Evolutionary conservation across 1,140 invertebrate species (phyloP).

Genomic region (Leptinotarsa texana): DNA sequence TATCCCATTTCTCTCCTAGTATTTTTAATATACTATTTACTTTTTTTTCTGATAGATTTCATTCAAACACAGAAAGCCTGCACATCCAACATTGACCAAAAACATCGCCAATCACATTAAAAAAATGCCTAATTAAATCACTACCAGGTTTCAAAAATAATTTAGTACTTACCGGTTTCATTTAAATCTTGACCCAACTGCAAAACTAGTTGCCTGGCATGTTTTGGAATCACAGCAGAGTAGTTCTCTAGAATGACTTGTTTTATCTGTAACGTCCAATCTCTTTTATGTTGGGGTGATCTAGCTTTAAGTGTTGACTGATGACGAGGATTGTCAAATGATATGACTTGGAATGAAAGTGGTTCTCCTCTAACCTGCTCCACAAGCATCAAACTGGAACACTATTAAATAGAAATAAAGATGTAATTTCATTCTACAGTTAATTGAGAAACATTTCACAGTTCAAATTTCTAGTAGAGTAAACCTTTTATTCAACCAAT

Average conservation of each 20-base stretch:
- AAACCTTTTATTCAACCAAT: too few species aligned
- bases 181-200: slow-evolving; percentile 79
- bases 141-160: background rate
- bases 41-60: too few species aligned
- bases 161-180: slow-evolving; percentile 40
- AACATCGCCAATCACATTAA: too few species aligned
- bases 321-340: slow-evolving; percentile 88
- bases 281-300: slow-evolving; percentile 88
- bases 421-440: too few species aligned
- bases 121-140: too few species aligned
- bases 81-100: too few species aligned
- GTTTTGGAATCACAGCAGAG: slow-evolving; percentile 89
- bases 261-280: slow-evolving; percentile 91
- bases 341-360: slow-evolving; percentile 93
- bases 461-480: too few species aligned
- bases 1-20: too few species aligned
- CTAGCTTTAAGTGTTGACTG: slow-evolving; percentile 89
- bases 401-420: slow-evolving; percentile 62
- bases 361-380: slow-evolving; percentile 93
- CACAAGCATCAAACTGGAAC: slow-evolving; percentile 95
- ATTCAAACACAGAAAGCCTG: too few species aligned
- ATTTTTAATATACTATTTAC: too few species aligned
- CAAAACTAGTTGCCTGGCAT: slow-evolving; percentile 90
- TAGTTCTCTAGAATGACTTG: slow-evolving; percentile 94
- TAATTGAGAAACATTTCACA: too few species aligned